Evolutionary conservation across 2,888 invertebrate species (phyloP), one percentile per base, ranked within the genome.

Genomic region (Drosophila mayaguana): DNA sequence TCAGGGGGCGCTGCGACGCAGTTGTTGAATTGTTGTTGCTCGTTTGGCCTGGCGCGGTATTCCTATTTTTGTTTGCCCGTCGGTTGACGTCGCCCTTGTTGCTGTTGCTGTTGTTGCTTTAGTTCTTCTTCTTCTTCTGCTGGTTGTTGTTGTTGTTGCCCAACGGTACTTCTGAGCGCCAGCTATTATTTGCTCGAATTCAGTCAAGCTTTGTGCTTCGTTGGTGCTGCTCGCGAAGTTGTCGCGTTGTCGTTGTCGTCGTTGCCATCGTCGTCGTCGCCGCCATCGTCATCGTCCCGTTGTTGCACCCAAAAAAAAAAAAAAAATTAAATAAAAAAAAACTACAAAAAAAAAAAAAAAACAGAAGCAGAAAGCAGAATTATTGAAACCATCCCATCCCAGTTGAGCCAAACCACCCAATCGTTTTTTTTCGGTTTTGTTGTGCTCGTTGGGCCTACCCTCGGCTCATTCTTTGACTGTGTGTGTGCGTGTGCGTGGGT

Each of bases 191-290:
- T 83, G 86, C 83, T 85, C 73, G 77, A 83, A 84, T 88, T 86
- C 86, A 86, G 88, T 86, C 89, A 86, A 89, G 89, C 86, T 86
- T 86, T 88, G 89, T 85, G 83, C 86, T 78, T 88, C 88, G 88
- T 88, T 87, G 87, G 73, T 67, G 83, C 78, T 81, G 80, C 72
- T 87, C 88, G 89, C 88, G 88, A 84, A 87, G 89, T 89, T 87
- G 67, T 84, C 73, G 72, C 70, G 72, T 64, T 56, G 70, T 70
- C 73, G 75, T 61, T 16, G 55, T 34, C 53, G 64, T 38, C 45
- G 63, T 59, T 60, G 56, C 59, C 71, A 40, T 65, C 73, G 75
- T 60, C 20, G 45, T 22, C 20, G 16, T 4, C 51, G 20, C 1
- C 50, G 50, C 16, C 50, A 20, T 34, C 51, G 18, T 51, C 53